Conservation (phyloP, 2,113 vertebrate genomes). For the Onychorhynchus coronatus region DNA sequence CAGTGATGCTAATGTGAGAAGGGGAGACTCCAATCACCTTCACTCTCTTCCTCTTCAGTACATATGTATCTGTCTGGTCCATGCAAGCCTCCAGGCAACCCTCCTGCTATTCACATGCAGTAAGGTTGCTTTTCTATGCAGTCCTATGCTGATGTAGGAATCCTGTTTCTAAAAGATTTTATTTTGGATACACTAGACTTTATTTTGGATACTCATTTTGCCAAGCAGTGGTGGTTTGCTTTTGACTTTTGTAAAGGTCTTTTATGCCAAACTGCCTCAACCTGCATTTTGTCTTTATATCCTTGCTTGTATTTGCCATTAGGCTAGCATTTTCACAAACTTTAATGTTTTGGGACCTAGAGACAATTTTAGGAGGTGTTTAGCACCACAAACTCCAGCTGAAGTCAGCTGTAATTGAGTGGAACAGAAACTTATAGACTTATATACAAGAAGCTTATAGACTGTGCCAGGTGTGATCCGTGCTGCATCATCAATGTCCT, state of each 20-base stretch:
- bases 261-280: not conserved
- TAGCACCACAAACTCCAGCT: not conserved
- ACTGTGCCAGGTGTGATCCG: rapidly evolving
- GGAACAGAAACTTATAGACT: not conserved
- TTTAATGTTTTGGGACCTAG: not conserved
- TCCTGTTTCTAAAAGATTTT: not conserved
- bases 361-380: not conserved
- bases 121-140: rapidly evolving
- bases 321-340: not conserved
- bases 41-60: not conserved
- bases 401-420: not conserved
- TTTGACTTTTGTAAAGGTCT: not conserved
- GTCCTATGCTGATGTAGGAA: not conserved
- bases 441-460: not conserved
- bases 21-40: not conserved
- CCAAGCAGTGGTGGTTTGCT: not conserved
- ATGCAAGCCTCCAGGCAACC: rapidly evolving
- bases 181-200: not conserved
- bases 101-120: rapidly evolving
- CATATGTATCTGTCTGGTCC: rapidly evolving
- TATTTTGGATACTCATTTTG: not conserved
- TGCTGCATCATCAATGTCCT: rapidly evolving
- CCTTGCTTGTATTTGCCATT: not conserved
- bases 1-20: rapidly evolving
- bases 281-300: not conserved